These are phyloP conservation scores for Mesitornis unicolor DNA, from an alignment of 2,113 vertebrate species.

Conservation along the genomic window DNA sequence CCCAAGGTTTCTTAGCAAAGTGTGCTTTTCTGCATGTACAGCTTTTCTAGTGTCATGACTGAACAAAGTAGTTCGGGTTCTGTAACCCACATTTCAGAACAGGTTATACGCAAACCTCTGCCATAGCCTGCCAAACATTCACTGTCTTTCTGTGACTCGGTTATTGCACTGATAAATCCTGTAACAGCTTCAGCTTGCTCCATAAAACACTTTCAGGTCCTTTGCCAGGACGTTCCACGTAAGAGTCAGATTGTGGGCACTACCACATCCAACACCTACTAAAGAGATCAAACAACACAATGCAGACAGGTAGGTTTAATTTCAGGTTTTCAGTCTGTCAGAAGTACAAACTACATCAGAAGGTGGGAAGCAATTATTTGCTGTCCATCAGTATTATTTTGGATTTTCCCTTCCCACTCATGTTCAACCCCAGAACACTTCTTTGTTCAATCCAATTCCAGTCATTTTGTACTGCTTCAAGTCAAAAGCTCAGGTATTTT, in stretches of 20 bases:
- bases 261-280: background rate
- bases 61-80: background rate
- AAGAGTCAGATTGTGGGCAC: background rate
- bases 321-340: background rate
- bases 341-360: accelerated
- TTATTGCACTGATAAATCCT: background rate
- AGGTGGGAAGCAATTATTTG: background rate
- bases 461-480: background rate
- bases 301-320: background rate
- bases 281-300: background rate
- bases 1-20: background rate
- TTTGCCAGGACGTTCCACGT: accelerated
- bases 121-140: background rate
- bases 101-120: too few species aligned
- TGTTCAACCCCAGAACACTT: background rate
- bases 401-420: background rate
- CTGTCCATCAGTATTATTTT: background rate
- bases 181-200: background rate
- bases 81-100: accelerated
- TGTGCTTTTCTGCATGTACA: background rate
- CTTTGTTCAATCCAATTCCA: background rate
- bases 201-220: background rate
- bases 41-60: background rate
- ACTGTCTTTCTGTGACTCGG: background rate
- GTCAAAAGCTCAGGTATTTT: background rate